A percentile compares a stretch with the other conserved stretches of the same genome.
phyloP scores from a whole-genome alignment of 2,888 invertebrate genomes.

The Orgyia antiqua region DNA sequence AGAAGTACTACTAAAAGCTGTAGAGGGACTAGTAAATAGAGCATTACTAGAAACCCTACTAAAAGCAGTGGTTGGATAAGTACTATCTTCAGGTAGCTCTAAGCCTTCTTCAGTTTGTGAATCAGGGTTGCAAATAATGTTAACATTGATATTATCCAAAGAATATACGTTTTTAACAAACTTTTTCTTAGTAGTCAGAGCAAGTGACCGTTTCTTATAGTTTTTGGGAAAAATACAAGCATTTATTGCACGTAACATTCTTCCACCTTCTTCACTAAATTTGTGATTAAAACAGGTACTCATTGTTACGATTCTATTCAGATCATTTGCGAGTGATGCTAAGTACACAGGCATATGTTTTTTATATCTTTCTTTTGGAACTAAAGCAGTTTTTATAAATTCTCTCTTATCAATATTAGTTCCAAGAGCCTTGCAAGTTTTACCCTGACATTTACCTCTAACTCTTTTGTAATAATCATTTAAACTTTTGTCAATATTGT shows the following conservation, averaged over 20 bases:
- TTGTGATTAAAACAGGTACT: conserved; percentile 23
- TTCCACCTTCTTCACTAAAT: conserved; percentile 24
- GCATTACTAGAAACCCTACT: too few relatives aligned
- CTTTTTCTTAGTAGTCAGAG: conserved; percentile 9
- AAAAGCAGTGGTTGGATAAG: not conserved
- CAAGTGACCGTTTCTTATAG: conserved; percentile 15
- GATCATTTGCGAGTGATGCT: conserved; percentile 24
- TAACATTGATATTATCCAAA: conserved; percentile 47
- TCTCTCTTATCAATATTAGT: conserved; percentile 44
- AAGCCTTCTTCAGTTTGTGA: not conserved
- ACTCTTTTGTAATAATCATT: conserved; percentile 54
- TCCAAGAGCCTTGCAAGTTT: conserved; percentile 43
- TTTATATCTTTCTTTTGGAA: conserved; percentile 12
- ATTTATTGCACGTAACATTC: conserved; percentile 23
- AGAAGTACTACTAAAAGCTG: not conserved
- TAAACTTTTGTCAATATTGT: conserved; percentile 45
- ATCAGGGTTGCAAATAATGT: conserved; percentile 47
- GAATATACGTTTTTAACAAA: conserved; percentile 38
- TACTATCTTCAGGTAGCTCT: not conserved
- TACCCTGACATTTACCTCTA: conserved; percentile 53
- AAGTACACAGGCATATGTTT: conserved; percentile 20
- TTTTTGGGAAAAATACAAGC: conserved; percentile 23
- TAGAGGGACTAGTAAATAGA: not conserved
- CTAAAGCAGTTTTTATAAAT: conserved; percentile 8
- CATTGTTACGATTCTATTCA: conserved; percentile 25